Base-by-base conservation (phyloP, 2,888 invertebrate species). In the Theretra japonica region DNA sequence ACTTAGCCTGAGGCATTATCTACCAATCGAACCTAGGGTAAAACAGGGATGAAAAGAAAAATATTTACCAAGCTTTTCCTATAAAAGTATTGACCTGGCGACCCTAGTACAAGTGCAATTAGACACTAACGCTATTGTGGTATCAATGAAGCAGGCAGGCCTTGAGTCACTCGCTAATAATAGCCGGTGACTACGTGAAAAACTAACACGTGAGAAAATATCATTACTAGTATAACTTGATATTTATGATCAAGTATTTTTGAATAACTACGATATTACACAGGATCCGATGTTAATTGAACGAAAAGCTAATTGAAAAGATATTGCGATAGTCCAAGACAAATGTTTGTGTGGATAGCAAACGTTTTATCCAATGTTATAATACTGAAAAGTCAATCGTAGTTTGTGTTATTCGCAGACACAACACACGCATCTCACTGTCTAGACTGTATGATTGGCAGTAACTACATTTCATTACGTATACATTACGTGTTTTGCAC, bases 201-300 rank as follows among this genome's bases (percentile, higher is more conserved):
- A 65, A 65, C 23, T 21, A 30, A 60, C 65, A 65, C 65, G 65
- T 65, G 65, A 65, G 65, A 65, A 62, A 65, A 65, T 23, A 48
- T 21, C 21, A 15, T 8, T 48, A 11, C 23, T 23, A 1, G 30
- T n/a, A 33, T n/a, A 53, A n/a, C 53, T 53, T 53, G 53, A n/a
- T 30, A 2, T 33, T n/a, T 30, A 33, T n/a, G n/a, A n/a, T 23
- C 21, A 15, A 23, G 21, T 48, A 21, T 15, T 62, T 21, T 62
- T 58, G 56, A 15, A 57, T 57, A 58, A 17, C 25, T 58, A 15
- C 58, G 17, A 25, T 21, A 57, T 11, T 21, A 57, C 15, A 11
- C 3, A 15, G 15, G 41, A 15, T 11, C 41, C 41, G 15, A 15
- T 41, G 15, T 41, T 2, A 53, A 53, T 53, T 53, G n/a, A 7